These are phyloP conservation scores for Microplitis deprimator DNA, from an alignment of 2,888 invertebrate genomes.

Conservation along the genomic window DNA sequence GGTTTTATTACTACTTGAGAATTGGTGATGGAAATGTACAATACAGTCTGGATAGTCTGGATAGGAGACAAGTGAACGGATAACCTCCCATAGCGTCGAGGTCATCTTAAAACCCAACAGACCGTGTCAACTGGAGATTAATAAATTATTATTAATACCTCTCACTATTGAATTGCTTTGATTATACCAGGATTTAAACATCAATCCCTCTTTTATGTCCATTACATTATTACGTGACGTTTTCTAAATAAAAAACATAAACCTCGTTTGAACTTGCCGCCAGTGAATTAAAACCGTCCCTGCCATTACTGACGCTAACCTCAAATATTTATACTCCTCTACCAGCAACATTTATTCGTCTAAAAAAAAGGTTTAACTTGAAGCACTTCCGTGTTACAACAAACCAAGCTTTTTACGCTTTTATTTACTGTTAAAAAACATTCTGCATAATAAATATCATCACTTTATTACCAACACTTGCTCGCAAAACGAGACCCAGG, in stretches of 20 bases:
- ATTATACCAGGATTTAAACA: conserved; percentile 30
- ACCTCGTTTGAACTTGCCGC: neutral
- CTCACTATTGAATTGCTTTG: conserved; percentile 5
- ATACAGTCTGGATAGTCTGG: neutral
- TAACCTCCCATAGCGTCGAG: conserved; percentile 50
- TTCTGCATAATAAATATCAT: neutral
- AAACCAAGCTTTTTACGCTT: neutral
- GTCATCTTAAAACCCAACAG: conserved; percentile 36
- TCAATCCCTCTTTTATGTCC: conserved; percentile 28
- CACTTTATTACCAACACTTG: neutral
- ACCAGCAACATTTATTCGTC: neutral
- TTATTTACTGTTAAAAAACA: conserved; percentile 22
- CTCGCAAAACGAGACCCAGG: conserved; percentile 6
- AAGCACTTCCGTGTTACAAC: neutral
- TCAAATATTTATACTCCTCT: conserved; percentile 15
- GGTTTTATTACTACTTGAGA: neutral
- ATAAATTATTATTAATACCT: conserved; percentile 50
- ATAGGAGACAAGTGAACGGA: conserved; percentile 45
- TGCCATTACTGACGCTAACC: neutral
- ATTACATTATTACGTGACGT: conserved; percentile 26
- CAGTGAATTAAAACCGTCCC: conserved; percentile 21
- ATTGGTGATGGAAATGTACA: neutral
- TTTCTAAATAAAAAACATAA: neutral
- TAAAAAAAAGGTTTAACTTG: neutral
- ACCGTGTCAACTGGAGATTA: conserved; percentile 45